Percentiles rank a stretch among this genome's conserved stretches.
phyloP scores from a whole-genome alignment of 2,797 vertebrate species.

The Squalus acanthias region DNA sequence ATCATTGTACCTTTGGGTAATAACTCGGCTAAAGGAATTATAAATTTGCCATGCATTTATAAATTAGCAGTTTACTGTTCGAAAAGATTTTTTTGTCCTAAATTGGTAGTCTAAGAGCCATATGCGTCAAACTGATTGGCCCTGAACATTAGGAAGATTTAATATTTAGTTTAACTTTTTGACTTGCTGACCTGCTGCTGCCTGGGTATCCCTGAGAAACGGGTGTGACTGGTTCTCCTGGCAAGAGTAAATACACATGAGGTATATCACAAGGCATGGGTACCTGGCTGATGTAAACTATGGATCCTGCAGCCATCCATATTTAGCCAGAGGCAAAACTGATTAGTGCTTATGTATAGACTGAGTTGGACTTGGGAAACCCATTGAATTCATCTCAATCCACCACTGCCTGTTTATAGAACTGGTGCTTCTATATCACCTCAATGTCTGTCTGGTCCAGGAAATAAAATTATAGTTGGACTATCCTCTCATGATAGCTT shows the following conservation, averaged over 20 bases:
- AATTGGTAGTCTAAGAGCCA: neutral
- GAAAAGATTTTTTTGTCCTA: neutral
- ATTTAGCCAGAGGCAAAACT: no score
- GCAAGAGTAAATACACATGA: neutral
- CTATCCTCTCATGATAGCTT: neutral
- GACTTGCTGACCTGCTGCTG: neutral
- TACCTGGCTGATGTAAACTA: no score
- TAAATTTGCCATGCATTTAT: neutral
- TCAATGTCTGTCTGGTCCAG: neutral
- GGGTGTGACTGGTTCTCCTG: neutral
- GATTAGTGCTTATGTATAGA: no score
- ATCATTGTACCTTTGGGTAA: neutral
- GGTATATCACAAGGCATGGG: no score
- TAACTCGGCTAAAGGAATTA: neutral
- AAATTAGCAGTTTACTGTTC: neutral
- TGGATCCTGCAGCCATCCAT: no score
- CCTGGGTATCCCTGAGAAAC: neutral
- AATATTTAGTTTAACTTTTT: no score
- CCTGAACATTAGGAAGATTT: neutral
- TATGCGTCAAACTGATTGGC: neutral
- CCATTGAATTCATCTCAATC: neutral
- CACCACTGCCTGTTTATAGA: neutral
- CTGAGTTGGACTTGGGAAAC: neutral
- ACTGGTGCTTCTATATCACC: neutral
- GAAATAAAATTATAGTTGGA: neutral